Base-by-base conservation (phyloP, 2,113 vertebrate species). In the Sturnus vulgaris region DNA sequence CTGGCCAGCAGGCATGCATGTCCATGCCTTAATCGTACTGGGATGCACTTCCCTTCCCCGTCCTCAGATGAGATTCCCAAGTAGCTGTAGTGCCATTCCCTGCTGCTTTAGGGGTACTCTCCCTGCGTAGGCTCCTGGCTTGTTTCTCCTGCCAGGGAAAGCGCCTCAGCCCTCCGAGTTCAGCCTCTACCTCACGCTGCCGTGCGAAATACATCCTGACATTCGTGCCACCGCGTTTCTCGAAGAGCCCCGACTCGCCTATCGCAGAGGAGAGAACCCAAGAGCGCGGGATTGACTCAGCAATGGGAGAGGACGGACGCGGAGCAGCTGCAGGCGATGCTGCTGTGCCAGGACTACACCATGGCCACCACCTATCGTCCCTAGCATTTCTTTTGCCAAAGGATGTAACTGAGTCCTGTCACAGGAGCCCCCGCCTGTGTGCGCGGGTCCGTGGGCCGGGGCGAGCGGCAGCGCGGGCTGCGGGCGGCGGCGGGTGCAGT, bases 171-270 rank as follows among this genome's bases (percentile, higher is more conserved):
- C 3, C 14, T 35, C 14, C 7, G 2, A 17, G 2, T 4, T 9
- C 23, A n/a, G 19, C 7, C 18, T 21, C 24, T 3, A 6, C 6
- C 13, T 17, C 9, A 25, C 2, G 1, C 3, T 23, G 21, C 11
- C 25, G 6, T 15, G 11, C 3, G 11, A 61, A 61, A 49, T 4
- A 3, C 3, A 2, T 16, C 4, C 2, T 8, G 6, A 11, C 2
- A 0, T 6, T 27, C 31, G 11, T 6, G 1, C 16, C 1, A 0
- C 11, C 1, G 7, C 2, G 2, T 8, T 9, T 18, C 39, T 19
- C 3, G 3, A 10, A 12, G 7, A 6, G 4, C 9, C 1, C 7
- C 1, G 5, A 33, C 3, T 22, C 4, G 2, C 9, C 5, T 2
- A 16, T 24, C 2, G 2, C 5, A 11, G 15, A 30, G 2, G 2